Evolutionary conservation across 2,888 invertebrate species (phyloP), one percentile per base, ranked within the genome.

Genomic region (Acanthoscelides obtectus): DNA sequence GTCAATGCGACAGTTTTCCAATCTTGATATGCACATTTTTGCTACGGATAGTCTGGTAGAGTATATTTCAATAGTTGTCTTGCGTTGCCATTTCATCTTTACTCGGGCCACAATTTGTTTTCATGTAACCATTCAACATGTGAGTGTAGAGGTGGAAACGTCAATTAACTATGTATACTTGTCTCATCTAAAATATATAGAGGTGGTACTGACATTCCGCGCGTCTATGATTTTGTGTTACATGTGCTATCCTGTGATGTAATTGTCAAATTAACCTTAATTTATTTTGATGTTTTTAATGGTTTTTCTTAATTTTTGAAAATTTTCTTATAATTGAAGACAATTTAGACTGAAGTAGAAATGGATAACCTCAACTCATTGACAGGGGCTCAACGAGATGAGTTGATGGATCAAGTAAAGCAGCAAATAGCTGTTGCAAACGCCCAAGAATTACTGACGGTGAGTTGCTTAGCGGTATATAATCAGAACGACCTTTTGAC

Each of bases 401-500:
- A 96, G 82, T 86, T 98, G 73, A 97, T 98, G 94, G 94, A 96
- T 80, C 94, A 96, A 87, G 94, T 98, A 25, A 96, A 97, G 86
- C 96, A 97, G 85, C 96, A 98, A 88, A 94, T 98, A 73, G 96
- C 96, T 0, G 90, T 98, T 71, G 96, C 96, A 66, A 96, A 95
- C 86, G 95, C 95, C 63, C 97, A 98, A 85, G 96, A 97, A 89
- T 86, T 98, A 75, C 88, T 98, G 77, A 93, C 94, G 84, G 94
- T 94, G 87, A 84, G 84, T 74, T 64, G 63, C 4, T 70, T 69
- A 71, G 69, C 63, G 5, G 4, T 63, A 69, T 17, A 20, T 5
- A 22, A 20, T 67, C 22, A 22, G 68, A 71, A 21, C 71, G 22
- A 67, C 22, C 19, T 71, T 71, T 73, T 20, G 22, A 66, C 20